phyloP scores from a whole-genome alignment of 1,140 invertebrate genomes.

The Carposina sasakii region DNA sequence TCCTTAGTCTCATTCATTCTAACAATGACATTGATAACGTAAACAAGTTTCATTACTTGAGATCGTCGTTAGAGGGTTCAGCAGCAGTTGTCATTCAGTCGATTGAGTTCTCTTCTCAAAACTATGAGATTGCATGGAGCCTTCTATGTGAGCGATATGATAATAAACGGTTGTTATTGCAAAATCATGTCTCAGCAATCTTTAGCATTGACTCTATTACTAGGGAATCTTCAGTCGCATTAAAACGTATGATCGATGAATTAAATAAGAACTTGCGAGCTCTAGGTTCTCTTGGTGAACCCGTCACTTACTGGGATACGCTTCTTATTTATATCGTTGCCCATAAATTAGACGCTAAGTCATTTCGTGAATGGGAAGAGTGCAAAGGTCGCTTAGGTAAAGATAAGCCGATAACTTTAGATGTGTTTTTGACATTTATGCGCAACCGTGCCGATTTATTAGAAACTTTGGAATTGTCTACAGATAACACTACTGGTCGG shows the following conservation, averaged over 20 bases:
- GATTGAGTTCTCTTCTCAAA: not conserved
- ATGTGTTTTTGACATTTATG: not conserved
- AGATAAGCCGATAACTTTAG: not conserved
- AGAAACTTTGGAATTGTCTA: constrained; percentile 1
- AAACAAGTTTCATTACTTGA: not conserved
- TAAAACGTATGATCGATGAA: not conserved
- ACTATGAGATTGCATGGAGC: not conserved
- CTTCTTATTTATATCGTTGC: not conserved
- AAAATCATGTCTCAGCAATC: not conserved
- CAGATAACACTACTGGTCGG: not conserved
- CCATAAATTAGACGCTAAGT: constrained; percentile 1
- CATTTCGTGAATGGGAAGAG: constrained; percentile 1
- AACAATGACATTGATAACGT: not conserved
- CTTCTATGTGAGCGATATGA: not conserved
- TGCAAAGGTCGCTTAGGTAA: not conserved
- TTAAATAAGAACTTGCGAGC: constrained; percentile 2
- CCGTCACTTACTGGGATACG: not conserved
- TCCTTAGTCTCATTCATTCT: not conserved
- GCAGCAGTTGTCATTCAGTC: not conserved
- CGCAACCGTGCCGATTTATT: constrained; percentile 5
- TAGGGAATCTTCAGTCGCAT: not conserved
- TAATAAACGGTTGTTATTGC: not conserved
- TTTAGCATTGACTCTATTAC: not conserved
- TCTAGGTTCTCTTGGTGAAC: not conserved
- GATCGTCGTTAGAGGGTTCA: not conserved